Base-by-base conservation (phyloP, 2,797 vertebrate genomes). In the Aplochiton taeniatus region DNA sequence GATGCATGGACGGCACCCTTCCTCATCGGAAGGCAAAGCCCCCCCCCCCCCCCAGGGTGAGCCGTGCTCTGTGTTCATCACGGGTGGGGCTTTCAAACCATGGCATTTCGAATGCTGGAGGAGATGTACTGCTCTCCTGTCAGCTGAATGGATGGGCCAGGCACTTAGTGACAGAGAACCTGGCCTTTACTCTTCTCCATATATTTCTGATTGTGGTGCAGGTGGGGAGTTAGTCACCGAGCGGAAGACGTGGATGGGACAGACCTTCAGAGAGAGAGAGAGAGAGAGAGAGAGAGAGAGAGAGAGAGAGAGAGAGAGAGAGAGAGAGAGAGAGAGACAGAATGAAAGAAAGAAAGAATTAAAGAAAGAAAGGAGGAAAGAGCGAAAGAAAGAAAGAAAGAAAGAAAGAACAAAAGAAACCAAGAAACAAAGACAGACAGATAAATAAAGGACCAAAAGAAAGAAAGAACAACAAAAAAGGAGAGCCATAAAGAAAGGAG, bases 61-160 rank as follows among this genome's bases (percentile, higher is more conserved):
- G n/a, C n/a, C n/a, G n/a, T n/a, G n/a, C n/a, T 82, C 90, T 91
- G 90, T 89, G 90, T 92, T 90, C 90, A 92, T 91, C 81, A 89
- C 90, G 90, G 75, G 63, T 80, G 80, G 80, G 84, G 83, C 86
- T 92, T 92, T 92, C 88, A 90, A 84, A 83, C 81, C 77, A 2
- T 91, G 88, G 86, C 89, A 93, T 92, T 90, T 92, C 80, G 20
- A 84, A 75, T 65, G 69, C 80, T 77, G 86, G 84, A 84, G 87
- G 88, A 79, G 83, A 91, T 73, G 66, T 79, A 90, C 71, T 85
- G 84, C 87, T 90, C 84, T 76, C 70, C 88, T 88, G 86, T 89
- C 85, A 87, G 70, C 79, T 81, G 79, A 84, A 84, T 88, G 83
- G 89, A 89, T 88, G 83, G 85, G 78, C 77, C 65, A 89, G 87